Conservation (phyloP, 1,140 invertebrate species). For the Brachionus rotundiformis region DNA sequence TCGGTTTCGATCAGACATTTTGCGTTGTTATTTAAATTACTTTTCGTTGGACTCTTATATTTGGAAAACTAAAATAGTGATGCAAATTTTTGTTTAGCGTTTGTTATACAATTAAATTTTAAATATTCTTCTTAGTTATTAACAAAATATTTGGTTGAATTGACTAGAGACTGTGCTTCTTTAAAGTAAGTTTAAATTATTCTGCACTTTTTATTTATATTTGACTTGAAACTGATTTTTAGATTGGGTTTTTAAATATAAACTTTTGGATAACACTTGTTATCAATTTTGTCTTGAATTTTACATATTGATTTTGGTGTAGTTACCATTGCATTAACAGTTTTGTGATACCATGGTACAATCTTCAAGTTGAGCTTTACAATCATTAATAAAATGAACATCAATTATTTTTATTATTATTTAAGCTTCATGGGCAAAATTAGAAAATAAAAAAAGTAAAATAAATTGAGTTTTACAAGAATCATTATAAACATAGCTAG, state of each 20-base stretch:
- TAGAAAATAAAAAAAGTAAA: too few relatives aligned
- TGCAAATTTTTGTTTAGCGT: neutral
- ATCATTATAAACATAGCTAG: too few relatives aligned
- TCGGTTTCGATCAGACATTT: conserved; percentile 2
- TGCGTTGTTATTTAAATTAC: neutral
- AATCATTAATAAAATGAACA: too few relatives aligned
- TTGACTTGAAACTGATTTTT: neutral
- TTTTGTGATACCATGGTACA: too few relatives aligned
- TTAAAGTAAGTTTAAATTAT: neutral
- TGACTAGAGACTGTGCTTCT: neutral
- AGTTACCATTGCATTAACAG: too few relatives aligned
- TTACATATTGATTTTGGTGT: too few relatives aligned
- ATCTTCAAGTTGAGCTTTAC: too few relatives aligned
- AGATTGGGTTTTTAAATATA: neutral
- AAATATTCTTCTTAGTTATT: neutral
- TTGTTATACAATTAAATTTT: neutral
- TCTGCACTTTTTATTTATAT: neutral
- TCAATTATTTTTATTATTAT: too few relatives aligned
- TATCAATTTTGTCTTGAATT: neutral
- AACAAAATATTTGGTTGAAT: neutral
- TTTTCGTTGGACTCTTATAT: neutral
- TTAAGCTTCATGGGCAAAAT: too few relatives aligned
- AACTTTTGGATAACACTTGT: neutral
- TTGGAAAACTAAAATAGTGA: neutral
- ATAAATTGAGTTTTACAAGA: too few relatives aligned